Percentiles rank a stretch among this genome's conserved stretches.
Evolutionary conservation across 2,113 vertebrate genomes (phyloP).

Genomic region (Benitochromis conjunctus): DNA sequence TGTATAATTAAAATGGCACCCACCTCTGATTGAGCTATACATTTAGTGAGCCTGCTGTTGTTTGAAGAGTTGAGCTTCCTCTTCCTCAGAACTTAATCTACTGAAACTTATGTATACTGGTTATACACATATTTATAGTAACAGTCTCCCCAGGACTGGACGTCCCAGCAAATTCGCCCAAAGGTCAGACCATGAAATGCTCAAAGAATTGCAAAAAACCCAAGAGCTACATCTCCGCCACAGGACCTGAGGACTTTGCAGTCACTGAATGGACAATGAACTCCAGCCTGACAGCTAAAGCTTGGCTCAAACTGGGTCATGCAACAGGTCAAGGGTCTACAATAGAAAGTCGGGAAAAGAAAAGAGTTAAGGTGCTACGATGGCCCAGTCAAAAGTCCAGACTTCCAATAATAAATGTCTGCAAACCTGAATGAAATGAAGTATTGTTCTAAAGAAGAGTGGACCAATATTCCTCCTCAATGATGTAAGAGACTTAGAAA

Average conservation of each 20-base stretch:
- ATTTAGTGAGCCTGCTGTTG: background rate
- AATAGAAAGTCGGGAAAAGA: background rate
- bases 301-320: background rate
- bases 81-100: background rate
- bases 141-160: background rate
- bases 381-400: background rate
- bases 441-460: background rate
- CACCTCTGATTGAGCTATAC: background rate
- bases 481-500: background rate
- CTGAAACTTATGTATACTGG: background rate
- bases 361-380: background rate
- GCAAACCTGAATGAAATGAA: background rate
- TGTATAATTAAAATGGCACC: conserved; percentile 36
- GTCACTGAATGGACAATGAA: background rate
- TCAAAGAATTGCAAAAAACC: background rate
- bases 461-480: background rate
- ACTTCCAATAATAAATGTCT: background rate
- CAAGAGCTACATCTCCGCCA: background rate
- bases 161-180: background rate
- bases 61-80: background rate
- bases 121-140: background rate
- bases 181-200: background rate
- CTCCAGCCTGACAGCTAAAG: background rate
- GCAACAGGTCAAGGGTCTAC: background rate
- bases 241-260: background rate